A percentile compares a stretch with the other conserved stretches of the same genome.
Evolutionary conservation across 2,888 invertebrate species (phyloP).

Genomic region (Apamea monoglypha): DNA sequence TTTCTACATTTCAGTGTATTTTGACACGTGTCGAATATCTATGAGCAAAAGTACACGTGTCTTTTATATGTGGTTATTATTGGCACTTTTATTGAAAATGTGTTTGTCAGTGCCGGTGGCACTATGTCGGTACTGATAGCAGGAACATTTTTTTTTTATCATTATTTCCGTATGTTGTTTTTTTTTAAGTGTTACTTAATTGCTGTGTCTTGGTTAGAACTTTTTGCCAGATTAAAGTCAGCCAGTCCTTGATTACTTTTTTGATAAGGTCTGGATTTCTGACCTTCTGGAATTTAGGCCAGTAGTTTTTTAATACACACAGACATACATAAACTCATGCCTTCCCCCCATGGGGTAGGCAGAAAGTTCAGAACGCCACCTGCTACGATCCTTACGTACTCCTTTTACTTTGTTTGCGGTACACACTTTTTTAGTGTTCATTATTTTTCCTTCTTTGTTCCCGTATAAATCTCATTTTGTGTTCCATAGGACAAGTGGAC

Average conservation of each 20-base stretch:
- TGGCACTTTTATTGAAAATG: conserved; percentile 25
- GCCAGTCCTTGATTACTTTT: not conserved
- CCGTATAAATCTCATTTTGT: not conserved
- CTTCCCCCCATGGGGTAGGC: too few relatives aligned
- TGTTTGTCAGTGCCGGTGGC: conserved; percentile 1
- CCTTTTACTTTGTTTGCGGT: too few relatives aligned
- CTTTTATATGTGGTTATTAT: conserved; percentile 9
- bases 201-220: not conserved
- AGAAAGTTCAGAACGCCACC: too few relatives aligned
- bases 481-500: not conserved
- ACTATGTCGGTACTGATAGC: conserved; percentile 17
- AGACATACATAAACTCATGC: too few relatives aligned
- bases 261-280: not conserved
- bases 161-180: not conserved
- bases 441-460: not conserved
- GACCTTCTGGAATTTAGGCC: too few relatives aligned
- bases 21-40: conserved; percentile 27
- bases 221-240: not conserved
- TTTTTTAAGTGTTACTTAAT: not conserved
- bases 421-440: not conserved
- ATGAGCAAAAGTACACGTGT: not conserved
- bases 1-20: conserved; percentile 18
- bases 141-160: not conserved
- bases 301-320: not conserved
- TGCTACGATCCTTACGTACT: too few relatives aligned